These are phyloP conservation scores for Lagenorhynchus albirostris DNA, from an alignment of 2,113 vertebrate species.

Conservation along the genomic window DNA sequence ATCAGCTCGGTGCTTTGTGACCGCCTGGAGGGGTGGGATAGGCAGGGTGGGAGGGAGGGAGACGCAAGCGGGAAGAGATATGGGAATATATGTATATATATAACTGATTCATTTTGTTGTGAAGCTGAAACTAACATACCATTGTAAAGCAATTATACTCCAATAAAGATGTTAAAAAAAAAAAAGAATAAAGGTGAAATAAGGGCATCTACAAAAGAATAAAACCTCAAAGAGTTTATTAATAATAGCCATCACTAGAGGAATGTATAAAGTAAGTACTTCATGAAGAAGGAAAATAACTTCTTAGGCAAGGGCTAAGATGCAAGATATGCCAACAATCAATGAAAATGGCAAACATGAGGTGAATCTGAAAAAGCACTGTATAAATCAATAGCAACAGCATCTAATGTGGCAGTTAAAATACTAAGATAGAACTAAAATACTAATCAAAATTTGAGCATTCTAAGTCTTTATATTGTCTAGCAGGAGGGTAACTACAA, in stretches of 20 bases:
- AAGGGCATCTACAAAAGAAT: not conserved
- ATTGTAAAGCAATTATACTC: too few species aligned
- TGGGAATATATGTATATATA: too few species aligned
- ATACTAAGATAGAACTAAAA: not conserved
- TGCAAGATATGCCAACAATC: not conserved
- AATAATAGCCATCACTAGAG: not conserved
- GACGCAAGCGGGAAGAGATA: too few species aligned
- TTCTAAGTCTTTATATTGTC: not conserved
- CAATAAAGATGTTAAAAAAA: too few species aligned
- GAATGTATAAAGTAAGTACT: not conserved
- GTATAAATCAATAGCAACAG: not conserved
- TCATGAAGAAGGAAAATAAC: not conserved
- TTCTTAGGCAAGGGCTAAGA: not conserved
- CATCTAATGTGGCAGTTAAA: not conserved
- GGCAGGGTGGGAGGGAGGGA: too few species aligned
- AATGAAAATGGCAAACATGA: not conserved
- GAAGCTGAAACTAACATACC: too few species aligned
- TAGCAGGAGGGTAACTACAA: not conserved
- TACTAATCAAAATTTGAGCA: not conserved
- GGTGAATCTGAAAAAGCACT: not conserved
- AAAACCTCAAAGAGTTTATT: not conserved
- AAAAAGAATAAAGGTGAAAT: not conserved
- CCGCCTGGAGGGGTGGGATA: too few species aligned
- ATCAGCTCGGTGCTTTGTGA: too few species aligned
- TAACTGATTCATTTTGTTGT: too few species aligned